Percentiles rank a stretch among this genome's conserved stretches.
Conservation (phyloP, 2,797 vertebrate species). For the Poeciliopsis paucimaculata region DNA sequence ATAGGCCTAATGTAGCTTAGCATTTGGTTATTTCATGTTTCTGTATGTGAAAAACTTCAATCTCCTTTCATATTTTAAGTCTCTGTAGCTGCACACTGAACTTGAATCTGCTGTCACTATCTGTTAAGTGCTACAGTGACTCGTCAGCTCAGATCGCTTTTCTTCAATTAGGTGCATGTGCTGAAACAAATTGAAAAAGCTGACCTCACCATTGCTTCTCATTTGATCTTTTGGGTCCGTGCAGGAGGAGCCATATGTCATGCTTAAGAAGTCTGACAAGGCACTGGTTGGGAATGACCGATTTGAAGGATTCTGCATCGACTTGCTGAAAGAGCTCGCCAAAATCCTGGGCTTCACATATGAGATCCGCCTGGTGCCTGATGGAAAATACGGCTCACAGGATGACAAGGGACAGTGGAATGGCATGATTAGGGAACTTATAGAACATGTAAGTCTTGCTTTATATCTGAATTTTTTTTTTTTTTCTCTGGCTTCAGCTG, state of each 20-base stretch:
- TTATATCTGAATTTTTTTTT: not conserved
- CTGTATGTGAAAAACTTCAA: conserved; percentile 25
- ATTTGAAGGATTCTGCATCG: conserved; percentile 98
- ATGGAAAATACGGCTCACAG: conserved; percentile 93
- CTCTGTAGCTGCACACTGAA: conserved; percentile 27
- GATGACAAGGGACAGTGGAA: conserved; percentile 99
- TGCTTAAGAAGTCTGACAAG: conserved; percentile 98
- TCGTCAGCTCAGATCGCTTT: conserved; percentile 75
- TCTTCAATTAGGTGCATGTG: conserved; percentile 73
- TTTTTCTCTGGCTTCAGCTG: not conserved
- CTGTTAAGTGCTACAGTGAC: conserved; percentile 72
- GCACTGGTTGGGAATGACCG: conserved; percentile 94
- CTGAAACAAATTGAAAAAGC: conserved; percentile 75
- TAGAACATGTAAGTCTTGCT: conserved; percentile 93
- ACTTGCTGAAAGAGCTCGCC: conserved; percentile 94
- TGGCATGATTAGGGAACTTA: conserved; percentile 96
- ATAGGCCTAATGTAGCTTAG: conserved; percentile 13
- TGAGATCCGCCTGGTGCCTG: conserved; percentile 94
- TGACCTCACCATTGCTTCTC: conserved; percentile 75
- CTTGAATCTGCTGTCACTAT: conserved; percentile 65
- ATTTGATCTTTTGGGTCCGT: conserved; percentile 69
- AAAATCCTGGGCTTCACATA: conserved; percentile 94
- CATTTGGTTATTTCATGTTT: conserved; percentile 20
- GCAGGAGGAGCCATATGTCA: conserved; percentile 98
- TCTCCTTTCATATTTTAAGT: conserved; percentile 61